Percentiles rank a stretch among this genome's conserved stretches.
These are phyloP conservation scores for Daubentonia madagascariensis DNA, from an alignment of 2,113 vertebrate species.

Conservation along the genomic window DNA sequence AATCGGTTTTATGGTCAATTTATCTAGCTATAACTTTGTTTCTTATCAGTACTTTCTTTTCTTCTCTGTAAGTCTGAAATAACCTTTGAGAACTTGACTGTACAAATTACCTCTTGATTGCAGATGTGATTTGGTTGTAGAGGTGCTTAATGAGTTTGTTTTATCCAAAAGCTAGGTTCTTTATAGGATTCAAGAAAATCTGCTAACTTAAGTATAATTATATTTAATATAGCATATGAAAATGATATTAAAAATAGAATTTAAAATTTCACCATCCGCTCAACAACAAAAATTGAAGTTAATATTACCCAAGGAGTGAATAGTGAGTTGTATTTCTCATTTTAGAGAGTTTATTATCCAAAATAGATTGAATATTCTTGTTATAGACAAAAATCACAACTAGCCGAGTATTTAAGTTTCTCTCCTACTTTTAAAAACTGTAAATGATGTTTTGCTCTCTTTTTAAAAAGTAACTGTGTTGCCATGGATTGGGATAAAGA, in stretches of 20 bases:
- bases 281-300: neutral
- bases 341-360: neutral
- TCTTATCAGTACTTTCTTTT: neutral
- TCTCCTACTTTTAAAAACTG: neutral
- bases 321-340: neutral
- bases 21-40: neutral
- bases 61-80: neutral
- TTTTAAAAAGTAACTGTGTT: constrained; percentile 87
- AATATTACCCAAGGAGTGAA: neutral
- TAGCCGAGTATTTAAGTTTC: neutral
- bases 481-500: constrained; percentile 99
- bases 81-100: neutral
- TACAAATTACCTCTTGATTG: neutral
- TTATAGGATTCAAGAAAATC: constrained; percentile 5
- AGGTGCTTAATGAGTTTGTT: neutral
- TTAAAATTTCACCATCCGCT: neutral
- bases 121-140: neutral
- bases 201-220: neutral
- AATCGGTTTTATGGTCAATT: neutral
- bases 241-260: constrained; percentile 13
- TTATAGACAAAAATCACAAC: neutral
- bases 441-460: constrained; percentile 38
- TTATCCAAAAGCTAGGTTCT: neutral
- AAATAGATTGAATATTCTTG: neutral
- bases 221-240: constrained; percentile 10